A percentile compares a stretch with the other conserved stretches of the same genome.
Conservation (phyloP, 2,113 vertebrate genomes). For the Amphiprion ocellaris region DNA sequence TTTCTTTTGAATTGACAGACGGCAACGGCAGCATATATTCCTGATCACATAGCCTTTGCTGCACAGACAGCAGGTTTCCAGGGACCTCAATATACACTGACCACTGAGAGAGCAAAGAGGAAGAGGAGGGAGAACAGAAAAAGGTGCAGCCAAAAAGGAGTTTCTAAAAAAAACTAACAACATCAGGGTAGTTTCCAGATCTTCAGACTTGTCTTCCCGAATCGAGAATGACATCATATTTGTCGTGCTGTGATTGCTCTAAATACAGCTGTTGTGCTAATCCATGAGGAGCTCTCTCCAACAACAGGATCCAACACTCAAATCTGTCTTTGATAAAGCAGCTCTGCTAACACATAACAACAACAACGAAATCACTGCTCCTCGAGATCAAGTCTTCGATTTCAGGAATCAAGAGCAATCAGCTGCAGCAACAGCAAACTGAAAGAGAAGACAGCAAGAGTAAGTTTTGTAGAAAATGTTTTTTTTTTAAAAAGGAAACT, state of each 20-base stretch:
- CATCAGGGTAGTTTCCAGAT: conserved; percentile 9
- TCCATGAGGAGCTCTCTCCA: conserved; percentile 34
- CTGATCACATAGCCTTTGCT: neutral
- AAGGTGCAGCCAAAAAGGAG: conserved; percentile 16
- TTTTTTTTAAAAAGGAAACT: conserved; percentile 10
- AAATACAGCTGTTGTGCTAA: conserved; percentile 33
- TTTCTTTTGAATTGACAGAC: conserved; percentile 12
- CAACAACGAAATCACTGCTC: neutral
- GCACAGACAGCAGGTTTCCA: neutral
- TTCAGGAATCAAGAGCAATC: conserved; percentile 36
- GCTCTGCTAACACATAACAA: conserved; percentile 4
- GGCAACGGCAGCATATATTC: conserved; percentile 9
- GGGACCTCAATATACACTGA: conserved; percentile 17
- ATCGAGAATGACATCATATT: conserved; percentile 18
- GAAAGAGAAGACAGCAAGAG: conserved; percentile 29
- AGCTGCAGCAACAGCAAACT: conserved; percentile 13
- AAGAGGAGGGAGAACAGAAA: neutral
- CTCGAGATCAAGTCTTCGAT: conserved; percentile 18
- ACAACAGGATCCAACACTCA: conserved; percentile 48
- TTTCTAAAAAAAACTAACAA: neutral
- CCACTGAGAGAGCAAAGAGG: conserved; percentile 2
- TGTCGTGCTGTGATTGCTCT: conserved; percentile 8
- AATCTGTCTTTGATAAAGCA: conserved; percentile 40
- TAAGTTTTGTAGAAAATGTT: conserved; percentile 34
- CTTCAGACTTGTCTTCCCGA: conserved; percentile 4